Evolutionary conservation across 2,888 invertebrate genomes (phyloP).

Genomic region (Caenorhabditis sp.): DNA sequence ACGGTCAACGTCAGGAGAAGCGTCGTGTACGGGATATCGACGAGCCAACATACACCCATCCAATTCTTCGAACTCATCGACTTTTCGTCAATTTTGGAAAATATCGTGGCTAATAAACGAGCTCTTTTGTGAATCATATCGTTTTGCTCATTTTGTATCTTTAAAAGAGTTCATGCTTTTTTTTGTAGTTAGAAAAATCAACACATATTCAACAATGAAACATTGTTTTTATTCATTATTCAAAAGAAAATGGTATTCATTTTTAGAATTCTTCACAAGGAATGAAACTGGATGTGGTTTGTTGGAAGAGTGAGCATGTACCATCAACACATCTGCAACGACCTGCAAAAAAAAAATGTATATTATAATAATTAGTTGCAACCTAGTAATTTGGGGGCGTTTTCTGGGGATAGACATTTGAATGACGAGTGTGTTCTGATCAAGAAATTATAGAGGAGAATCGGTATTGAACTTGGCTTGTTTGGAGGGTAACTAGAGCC

Average conservation of each 20-base stretch:
- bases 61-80: constrained; percentile 27
- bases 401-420: neutral
- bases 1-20: neutral
- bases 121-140: too few species aligned
- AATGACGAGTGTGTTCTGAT: too few species aligned
- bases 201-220: neutral
- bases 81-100: constrained; percentile 37
- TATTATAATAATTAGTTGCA: neutral
- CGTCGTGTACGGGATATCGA: neutral
- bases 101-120: constrained; percentile 8
- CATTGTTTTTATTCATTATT: too few species aligned
- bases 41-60: neutral
- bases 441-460: too few species aligned
- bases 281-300: constrained; percentile 28
- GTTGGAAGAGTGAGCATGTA: constrained; percentile 42
- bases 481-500: too few species aligned
- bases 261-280: constrained; percentile 49
- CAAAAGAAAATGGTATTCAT: neutral
- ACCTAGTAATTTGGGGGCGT: neutral
- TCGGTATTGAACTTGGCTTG: too few species aligned
- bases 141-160: too few species aligned
- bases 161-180: neutral
- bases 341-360: constrained; percentile 10
- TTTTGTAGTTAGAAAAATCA: neutral
- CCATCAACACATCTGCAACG: constrained; percentile 44